A percentile compares a stretch with the other conserved stretches of the same genome.
phyloP scores from a whole-genome alignment of 92 coral and sea anemone genomes.

The Isaurus tuberculatus region DNA sequence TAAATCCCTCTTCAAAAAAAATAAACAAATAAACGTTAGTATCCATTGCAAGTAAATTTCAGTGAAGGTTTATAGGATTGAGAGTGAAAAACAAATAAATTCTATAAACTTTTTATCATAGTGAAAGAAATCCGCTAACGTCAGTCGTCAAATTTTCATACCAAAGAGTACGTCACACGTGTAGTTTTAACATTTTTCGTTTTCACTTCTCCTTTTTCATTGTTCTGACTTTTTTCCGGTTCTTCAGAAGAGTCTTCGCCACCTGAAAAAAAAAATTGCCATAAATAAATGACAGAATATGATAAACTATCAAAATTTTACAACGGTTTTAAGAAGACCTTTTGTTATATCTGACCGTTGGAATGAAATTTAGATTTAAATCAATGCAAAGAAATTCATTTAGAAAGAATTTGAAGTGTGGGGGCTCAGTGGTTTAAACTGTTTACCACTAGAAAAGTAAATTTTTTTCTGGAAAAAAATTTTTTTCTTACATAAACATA shows the following conservation, averaged over 20 bases:
- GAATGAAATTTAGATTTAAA: constrained; percentile 8
- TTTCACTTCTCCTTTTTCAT: constrained; percentile 43
- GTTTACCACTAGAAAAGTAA: background rate
- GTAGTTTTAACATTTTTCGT: constrained; percentile 48
- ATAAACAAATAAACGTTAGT: background rate
- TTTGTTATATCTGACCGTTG: constrained; percentile 12
- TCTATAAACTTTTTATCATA: background rate
- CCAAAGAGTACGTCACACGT: constrained; percentile 81
- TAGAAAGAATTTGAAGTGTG: background rate
- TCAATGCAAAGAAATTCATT: background rate
- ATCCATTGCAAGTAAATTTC: background rate
- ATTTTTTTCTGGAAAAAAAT: background rate
- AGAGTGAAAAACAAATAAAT: background rate
- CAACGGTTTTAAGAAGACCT: background rate
- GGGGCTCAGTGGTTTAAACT: background rate
- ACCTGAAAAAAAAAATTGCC: constrained; percentile 30
- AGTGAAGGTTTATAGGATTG: background rate
- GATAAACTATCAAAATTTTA: constrained; percentile 3
- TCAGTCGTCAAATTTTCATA: constrained; percentile 19
- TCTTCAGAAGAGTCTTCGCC: constrained; percentile 31
- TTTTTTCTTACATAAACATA: background rate
- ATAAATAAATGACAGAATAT: constrained; percentile 4
- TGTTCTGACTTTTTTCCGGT: constrained; percentile 20
- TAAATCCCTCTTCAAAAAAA: too few relatives aligned
- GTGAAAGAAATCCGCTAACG: background rate